Base-by-base conservation (phyloP, 2,113 vertebrate genomes). In the Gymnarchus niloticus region DNA sequence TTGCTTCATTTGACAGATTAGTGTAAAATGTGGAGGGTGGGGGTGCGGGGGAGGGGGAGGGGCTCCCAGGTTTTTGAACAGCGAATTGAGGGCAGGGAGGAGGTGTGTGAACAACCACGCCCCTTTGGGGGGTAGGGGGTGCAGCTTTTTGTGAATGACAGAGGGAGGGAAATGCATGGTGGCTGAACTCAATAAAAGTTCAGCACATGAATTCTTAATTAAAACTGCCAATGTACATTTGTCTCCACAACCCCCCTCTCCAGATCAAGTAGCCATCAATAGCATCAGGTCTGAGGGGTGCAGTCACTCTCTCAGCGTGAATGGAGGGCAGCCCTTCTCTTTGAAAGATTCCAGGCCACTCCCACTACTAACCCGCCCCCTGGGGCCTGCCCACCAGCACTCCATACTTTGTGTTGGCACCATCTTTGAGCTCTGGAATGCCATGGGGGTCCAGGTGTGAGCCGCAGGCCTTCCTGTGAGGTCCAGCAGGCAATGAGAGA, bases 161-260 rank as follows among this genome's bases (percentile, higher is more conserved):
- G 87, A 54, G 61, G 51, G n/a, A 44, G 85, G 73, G 84, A 84
- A 88, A 73, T 87, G 81, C 49, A 89, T 90, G 90, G 89, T 88
- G 84, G 88, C 87, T 90, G 92, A 89, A 86, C 54, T 86, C 78
- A 83, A 86, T 91, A 89, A 92, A 91, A 89, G 87, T 90, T 82
- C 56, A 56, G 0, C 89, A 88, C 86, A 89, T 93, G 93, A 94
- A 91, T 92, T 94, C 92, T 95, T 94, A 92, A 94, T 96, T 92
- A 87, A 87, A 83, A 91, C 90, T 93, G 91, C 91, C 90, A 88
- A 81, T 90, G 92, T 86, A 84, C 90, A 89, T 88, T 86, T 91
- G 89, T 89, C 19, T 1, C 14, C 33, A n/a, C 10, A 3, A 3
- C 73, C 41, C 41, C 8, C 41, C 44, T 2, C 8, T 2, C 12